Evolutionary conservation across 1,140 invertebrate species (phyloP).

Genomic region (Trachymyrmex cornetzi): DNA sequence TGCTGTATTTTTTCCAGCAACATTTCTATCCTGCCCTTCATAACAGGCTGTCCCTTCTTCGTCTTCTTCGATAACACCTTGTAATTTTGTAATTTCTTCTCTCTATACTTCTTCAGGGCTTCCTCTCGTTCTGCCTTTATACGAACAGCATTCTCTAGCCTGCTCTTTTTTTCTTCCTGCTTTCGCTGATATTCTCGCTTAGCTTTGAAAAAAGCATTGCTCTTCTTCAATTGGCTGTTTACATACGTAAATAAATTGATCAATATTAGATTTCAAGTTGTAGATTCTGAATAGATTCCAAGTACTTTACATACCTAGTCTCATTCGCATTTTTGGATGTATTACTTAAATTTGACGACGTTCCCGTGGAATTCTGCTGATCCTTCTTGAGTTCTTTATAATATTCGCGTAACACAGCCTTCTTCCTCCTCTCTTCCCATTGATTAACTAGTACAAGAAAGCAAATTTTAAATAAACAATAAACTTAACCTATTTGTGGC

Average conservation of each 20-base stretch:
- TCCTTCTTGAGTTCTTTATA: constrained; percentile 88
- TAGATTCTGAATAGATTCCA: background rate
- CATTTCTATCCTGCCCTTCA: constrained; percentile 91
- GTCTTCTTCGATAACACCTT: constrained; percentile 91
- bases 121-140: constrained; percentile 88
- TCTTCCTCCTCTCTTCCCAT: constrained; percentile 89
- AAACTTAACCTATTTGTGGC: constrained; percentile 70
- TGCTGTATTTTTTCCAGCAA: constrained; percentile 90
- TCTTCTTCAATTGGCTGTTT: constrained; percentile 65
- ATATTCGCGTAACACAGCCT: constrained; percentile 86
- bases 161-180: constrained; percentile 87
- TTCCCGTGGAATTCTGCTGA: constrained; percentile 67
- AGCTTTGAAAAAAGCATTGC: constrained; percentile 86
- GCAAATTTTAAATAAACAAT: constrained; percentile 37
- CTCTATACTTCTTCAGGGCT: constrained; percentile 89
- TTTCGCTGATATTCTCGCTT: constrained; percentile 87
- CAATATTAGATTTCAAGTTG: background rate
- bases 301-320: constrained; percentile 36
- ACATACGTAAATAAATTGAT: constrained; percentile 40
- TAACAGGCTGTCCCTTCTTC: constrained; percentile 92
- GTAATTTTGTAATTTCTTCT: constrained; percentile 89
- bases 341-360: background rate
- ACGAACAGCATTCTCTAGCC: constrained; percentile 85
- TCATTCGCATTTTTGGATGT: constrained; percentile 16
- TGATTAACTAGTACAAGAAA: constrained; percentile 85